These are phyloP conservation scores for Apamea epomidion DNA, from an alignment of 2,888 invertebrate genomes.

Conservation along the genomic window DNA sequence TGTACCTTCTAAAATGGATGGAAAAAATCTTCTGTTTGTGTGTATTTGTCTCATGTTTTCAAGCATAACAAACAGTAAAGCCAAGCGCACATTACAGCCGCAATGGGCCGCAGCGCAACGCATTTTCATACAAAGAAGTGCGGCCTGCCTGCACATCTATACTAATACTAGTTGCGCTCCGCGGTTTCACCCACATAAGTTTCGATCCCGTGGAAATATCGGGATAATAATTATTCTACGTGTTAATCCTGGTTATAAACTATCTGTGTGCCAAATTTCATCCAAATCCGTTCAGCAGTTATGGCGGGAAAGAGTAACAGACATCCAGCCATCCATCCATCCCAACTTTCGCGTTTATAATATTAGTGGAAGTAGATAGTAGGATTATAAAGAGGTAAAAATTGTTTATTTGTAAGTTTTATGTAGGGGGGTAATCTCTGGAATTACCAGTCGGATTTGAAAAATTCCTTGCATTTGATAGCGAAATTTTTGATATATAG, in stretches of 20 bases:
- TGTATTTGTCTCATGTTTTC: not conserved
- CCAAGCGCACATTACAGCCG: not conserved
- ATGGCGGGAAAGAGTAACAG: too few relatives aligned
- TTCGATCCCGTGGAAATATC: too few relatives aligned
- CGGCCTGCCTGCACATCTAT: not conserved
- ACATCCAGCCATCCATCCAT: too few relatives aligned
- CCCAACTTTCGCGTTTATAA: too few relatives aligned
- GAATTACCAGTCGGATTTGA: not conserved
- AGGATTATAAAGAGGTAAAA: too few relatives aligned
- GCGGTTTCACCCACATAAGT: too few relatives aligned
- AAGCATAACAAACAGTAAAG: not conserved
- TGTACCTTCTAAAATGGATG: not conserved
- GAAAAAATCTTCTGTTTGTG: not conserved
- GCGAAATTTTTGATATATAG: not conserved
- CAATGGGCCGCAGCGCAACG: not conserved
- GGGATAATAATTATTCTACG: too few relatives aligned
- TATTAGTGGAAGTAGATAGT: too few relatives aligned
- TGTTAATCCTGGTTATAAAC: too few relatives aligned
- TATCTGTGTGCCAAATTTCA: too few relatives aligned
- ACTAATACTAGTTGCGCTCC: too few relatives aligned
- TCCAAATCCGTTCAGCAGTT: too few relatives aligned
- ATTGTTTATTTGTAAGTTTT: not conserved
- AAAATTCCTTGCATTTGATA: not conserved
- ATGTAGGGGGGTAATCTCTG: not conserved
- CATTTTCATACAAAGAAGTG: not conserved